Base-by-base conservation (phyloP, 2,113 vertebrate genomes). In the Pedetes capensis region DNA sequence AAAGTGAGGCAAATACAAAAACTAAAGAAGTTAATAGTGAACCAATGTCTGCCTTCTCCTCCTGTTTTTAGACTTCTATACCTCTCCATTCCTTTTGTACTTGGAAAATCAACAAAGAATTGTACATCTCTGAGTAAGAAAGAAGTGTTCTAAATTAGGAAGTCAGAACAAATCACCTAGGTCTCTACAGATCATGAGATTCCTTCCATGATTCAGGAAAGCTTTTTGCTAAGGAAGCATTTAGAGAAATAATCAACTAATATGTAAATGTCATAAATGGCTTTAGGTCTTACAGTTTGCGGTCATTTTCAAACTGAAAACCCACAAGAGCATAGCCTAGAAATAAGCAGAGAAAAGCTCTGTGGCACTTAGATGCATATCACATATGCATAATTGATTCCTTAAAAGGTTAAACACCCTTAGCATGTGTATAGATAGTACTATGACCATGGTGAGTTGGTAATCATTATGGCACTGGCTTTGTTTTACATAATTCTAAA, bases 401-500 rank as follows among this genome's bases (percentile, higher is more conserved):
- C 69, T 95, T 90, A 57, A 95, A 96, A 97, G 92, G 95, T 96
- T 97, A 94, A 95, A 93, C 85, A 76, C 53, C 25, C 75, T 84
- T 39, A 63, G 89, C 79, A 39, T 84, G 86, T 86, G 66, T 90
- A n/a, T 37, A 37, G 63, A 87, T 69, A 74, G n/a, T 61, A 87
- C 57, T 79, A 79, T 59, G 44, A 16, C 61, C 44, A 20, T 42
- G 91, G 83, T 69, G 55, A 74, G n/a, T n/a, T 83, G 4, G 6
- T 76, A 81, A 89, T 89, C 37, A 22, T 83, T 87, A 49, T 47
- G 76, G 53, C 59, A 66, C 64, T 74, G 57, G 81, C 80, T 95
- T 96, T 89, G 93, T 96, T 97, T 94, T 89, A 75, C 13, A 37
- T 92, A 93, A 88, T 97, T 95, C 95, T 96, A 93, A 96, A 95